Evolutionary conservation across 2,888 invertebrate genomes (phyloP).

Genomic region (Pyrocoelia pectoralis): DNA sequence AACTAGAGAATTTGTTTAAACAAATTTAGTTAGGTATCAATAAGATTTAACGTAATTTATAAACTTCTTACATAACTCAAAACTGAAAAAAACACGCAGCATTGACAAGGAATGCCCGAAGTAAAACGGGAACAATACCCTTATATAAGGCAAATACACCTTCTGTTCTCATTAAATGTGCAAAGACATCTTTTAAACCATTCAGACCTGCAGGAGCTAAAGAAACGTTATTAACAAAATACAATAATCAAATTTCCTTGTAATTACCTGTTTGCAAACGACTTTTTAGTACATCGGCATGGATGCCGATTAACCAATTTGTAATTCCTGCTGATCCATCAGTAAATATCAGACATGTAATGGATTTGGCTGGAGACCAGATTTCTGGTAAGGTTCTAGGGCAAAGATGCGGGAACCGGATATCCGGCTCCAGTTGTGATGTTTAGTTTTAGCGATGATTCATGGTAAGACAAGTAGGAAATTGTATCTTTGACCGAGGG

Average conservation of each 20-base stretch:
- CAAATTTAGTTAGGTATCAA: no score
- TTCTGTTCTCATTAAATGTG: slow-evolving; percentile 82
- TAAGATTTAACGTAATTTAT: slow-evolving; percentile 20
- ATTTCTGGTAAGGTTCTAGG: no score
- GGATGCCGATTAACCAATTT: slow-evolving; percentile 97
- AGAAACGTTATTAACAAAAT: slow-evolving; percentile 42
- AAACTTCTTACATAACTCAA: slow-evolving; percentile 72
- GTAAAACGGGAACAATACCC: slow-evolving; percentile 94
- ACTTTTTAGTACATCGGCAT: slow-evolving; percentile 97
- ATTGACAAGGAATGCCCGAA: slow-evolving; percentile 97
- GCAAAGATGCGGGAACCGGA: no score
- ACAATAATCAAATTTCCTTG: neutral
- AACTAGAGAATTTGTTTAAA: no score
- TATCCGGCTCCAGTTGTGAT: no score
- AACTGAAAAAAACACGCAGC: slow-evolving; percentile 97
- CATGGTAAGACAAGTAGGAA: no score
- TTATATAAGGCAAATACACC: slow-evolving; percentile 88
- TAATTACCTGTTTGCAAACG: slow-evolving; percentile 87
- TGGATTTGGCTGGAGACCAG: no score
- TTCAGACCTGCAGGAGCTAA: slow-evolving; percentile 89
- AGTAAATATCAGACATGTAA: slow-evolving; percentile 85
- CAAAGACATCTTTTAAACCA: slow-evolving; percentile 89
- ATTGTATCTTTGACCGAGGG: no score
- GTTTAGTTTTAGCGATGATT: no score
- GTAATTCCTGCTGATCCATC: slow-evolving; percentile 97